Evolutionary conservation across 2,113 vertebrate species (phyloP).

Genomic region (Coracopsis vasa): DNA sequence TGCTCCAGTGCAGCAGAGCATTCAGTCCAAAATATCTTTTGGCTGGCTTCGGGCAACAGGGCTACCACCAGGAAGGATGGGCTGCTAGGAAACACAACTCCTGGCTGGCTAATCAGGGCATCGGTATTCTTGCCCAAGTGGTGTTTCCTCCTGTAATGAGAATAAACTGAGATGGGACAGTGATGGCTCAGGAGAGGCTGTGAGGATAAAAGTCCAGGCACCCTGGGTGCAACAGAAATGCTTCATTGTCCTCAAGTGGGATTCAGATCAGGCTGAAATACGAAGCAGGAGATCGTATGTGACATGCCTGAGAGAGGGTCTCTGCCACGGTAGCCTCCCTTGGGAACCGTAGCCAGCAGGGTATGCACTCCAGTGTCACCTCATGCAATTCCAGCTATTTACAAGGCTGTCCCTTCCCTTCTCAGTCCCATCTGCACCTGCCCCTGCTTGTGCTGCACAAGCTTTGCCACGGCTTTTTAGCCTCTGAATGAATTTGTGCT

Average conservation of each 20-base stretch:
- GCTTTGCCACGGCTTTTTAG: not conserved
- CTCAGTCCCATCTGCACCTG: not conserved
- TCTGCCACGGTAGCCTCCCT: accelerated
- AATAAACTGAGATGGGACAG: not conserved
- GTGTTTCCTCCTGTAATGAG: not conserved
- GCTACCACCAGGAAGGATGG: not conserved
- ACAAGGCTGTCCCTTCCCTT: not conserved
- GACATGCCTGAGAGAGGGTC: not conserved
- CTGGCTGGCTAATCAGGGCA: not conserved
- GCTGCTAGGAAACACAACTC: not conserved
- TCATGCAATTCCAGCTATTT: not conserved
- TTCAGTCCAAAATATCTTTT: not conserved
- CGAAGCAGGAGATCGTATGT: not conserved
- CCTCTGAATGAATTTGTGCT: not conserved
- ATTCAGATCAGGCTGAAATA: not conserved
- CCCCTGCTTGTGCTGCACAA: not conserved
- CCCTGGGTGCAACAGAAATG: not conserved
- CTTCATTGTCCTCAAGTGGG: not conserved
- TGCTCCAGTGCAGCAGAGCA: not conserved
- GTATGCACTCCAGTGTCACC: not conserved
- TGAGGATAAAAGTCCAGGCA: accelerated
- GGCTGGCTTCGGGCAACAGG: not conserved
- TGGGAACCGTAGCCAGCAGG: accelerated
- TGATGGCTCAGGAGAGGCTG: not conserved
- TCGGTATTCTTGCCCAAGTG: not conserved